Conservation (phyloP, 1,140 invertebrate genomes). For the Drosophila novamexicana region DNA sequence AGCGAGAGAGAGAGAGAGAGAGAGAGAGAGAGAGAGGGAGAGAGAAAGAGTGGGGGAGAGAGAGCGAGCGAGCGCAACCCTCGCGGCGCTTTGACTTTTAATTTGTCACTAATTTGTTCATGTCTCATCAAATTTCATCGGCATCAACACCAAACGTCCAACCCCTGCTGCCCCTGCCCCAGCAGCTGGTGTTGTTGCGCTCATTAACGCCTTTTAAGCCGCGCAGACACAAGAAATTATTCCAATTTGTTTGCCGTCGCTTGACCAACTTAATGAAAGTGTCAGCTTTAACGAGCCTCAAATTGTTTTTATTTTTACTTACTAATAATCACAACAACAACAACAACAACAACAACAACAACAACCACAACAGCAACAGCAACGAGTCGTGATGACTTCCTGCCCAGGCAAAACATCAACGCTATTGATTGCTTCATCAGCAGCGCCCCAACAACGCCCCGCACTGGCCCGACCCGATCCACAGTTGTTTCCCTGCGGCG, state of each 20-base stretch:
- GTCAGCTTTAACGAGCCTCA: conserved; percentile 82
- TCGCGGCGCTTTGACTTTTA: conserved; percentile 63
- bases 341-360: conserved; percentile 47
- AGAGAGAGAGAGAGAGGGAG: neutral
- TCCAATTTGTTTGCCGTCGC: conserved; percentile 58
- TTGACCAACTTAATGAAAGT: conserved; percentile 81
- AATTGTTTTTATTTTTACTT: conserved; percentile 77
- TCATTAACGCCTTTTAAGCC: conserved; percentile 76
- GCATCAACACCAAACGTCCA: neutral
- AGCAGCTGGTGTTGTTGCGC: conserved; percentile 21
- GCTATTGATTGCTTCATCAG: conserved; percentile 73
- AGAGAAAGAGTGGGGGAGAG: neutral
- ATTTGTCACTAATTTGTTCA: conserved; percentile 77
- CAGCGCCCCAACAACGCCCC: conserved; percentile 7
- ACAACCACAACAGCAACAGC: conserved; percentile 44
- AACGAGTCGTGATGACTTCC: conserved; percentile 47
- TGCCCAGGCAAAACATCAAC: conserved; percentile 55
- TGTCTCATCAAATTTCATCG: conserved; percentile 74
- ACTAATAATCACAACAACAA: conserved; percentile 48
- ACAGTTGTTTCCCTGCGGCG: conserved; percentile 24
- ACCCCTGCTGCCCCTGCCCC: neutral
- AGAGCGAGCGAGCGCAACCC: neutral
- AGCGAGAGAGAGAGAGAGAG: neutral
- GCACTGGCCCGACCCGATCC: neutral
- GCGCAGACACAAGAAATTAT: conserved; percentile 53